These are phyloP conservation scores for Germaria angustata DNA, from an alignment of 2,888 invertebrate genomes.

Conservation along the genomic window DNA sequence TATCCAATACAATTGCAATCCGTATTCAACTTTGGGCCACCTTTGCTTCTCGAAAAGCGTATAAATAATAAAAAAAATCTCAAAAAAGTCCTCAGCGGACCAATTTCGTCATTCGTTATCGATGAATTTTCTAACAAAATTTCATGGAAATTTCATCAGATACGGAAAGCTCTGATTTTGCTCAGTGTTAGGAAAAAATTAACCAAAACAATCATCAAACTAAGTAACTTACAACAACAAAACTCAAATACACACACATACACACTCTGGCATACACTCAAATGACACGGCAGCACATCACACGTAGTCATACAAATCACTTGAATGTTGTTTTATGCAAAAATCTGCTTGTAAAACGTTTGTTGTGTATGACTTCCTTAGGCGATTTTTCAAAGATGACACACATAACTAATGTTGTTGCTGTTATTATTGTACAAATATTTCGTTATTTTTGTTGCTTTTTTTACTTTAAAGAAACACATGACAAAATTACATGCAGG, in stretches of 20 bases:
- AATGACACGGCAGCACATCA: constrained; percentile 19
- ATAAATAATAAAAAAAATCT: too few species aligned
- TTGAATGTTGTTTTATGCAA: constrained; percentile 64
- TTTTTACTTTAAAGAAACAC: constrained; percentile 12
- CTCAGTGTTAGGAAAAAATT: constrained; percentile 18
- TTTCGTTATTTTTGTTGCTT: not conserved
- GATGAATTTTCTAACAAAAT: too few species aligned
- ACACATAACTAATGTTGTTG: constrained; percentile 31
- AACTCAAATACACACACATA: not conserved
- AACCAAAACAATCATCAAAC: constrained; percentile 2
- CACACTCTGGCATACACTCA: not conserved
- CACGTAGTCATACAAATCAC: constrained; percentile 52
- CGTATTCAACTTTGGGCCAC: too few species aligned
- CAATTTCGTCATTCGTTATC: too few species aligned
- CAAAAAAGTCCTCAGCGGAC: too few species aligned
- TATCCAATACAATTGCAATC: too few species aligned
- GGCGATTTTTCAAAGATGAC: constrained; percentile 67
- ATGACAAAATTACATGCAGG: constrained; percentile 60
- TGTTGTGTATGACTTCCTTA: constrained; percentile 63
- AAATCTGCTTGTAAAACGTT: constrained; percentile 57
- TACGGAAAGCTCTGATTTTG: too few species aligned
- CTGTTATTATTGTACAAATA: not conserved
- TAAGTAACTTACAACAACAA: not conserved
- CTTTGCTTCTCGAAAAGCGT: too few species aligned
- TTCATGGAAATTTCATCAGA: too few species aligned